Evolutionary conservation across 1,140 invertebrate genomes (phyloP).

Genomic region (Cherax quadricarinatus): DNA sequence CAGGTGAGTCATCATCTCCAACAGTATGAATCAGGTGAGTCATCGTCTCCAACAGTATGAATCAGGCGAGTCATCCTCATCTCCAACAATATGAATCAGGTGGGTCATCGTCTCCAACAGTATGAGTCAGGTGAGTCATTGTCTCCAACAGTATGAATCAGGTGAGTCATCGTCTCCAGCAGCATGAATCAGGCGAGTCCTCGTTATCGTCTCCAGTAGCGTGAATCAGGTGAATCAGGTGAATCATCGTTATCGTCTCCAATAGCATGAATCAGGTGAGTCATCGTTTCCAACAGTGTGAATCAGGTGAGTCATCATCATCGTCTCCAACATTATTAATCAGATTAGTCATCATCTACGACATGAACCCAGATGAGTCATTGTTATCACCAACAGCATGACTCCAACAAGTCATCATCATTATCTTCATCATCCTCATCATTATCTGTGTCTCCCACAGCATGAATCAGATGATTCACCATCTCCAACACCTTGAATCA

Average conservation of each 20-base stretch:
- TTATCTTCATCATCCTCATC: no score
- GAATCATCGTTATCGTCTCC: no score
- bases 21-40: background rate
- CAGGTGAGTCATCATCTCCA: no score
- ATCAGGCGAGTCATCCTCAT: conserved; percentile 31
- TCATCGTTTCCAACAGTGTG: conserved; percentile 35
- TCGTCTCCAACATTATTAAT: no score
- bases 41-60: conserved; percentile 30
- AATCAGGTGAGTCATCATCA: background rate
- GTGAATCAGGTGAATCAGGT: no score
- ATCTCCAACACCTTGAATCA: conserved; percentile 31
- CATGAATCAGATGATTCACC: background rate
- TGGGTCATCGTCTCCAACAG: conserved; percentile 23
- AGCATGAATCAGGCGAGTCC: conserved; percentile 27
- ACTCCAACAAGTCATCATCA: background rate
- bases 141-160: no score
- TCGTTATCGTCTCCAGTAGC: no score
- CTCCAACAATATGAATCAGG: no score
- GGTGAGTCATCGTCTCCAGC: conserved; percentile 6
- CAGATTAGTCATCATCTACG: no score
- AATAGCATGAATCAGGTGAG: no score
- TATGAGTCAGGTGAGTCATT: conserved; percentile 25
- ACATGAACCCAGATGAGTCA: no score
- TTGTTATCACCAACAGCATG: background rate
- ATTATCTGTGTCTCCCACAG: no score